A percentile compares a stretch with the other conserved stretches of the same genome.
Conservation (phyloP, 2,888 invertebrate species). For the Tetanocera ferruginea region DNA sequence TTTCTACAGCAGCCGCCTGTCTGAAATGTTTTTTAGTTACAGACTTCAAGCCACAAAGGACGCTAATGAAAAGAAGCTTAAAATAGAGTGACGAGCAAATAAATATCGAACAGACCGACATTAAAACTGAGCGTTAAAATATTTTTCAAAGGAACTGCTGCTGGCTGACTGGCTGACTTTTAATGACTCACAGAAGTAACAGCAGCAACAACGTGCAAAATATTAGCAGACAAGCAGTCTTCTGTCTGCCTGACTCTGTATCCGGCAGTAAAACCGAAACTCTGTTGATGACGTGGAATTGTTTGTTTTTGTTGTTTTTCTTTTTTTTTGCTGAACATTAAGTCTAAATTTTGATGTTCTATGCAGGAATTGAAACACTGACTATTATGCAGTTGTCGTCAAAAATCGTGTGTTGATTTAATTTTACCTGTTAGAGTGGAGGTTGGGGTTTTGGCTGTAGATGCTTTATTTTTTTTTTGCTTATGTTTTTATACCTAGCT, state of each 20-base stretch:
- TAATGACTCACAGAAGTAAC: too few species aligned
- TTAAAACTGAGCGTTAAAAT: neutral
- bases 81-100: neutral
- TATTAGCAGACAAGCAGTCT: too few species aligned
- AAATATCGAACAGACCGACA: conserved; percentile 1
- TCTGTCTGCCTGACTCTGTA: neutral
- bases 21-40: too few species aligned
- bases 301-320: neutral
- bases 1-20: too few species aligned
- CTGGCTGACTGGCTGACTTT: too few species aligned
- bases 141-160: neutral
- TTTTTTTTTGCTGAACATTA: neutral
- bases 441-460: too few species aligned
- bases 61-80: neutral
- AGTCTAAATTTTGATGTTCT: too few species aligned
- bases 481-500: too few species aligned
- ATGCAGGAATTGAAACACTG: neutral
- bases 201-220: too few species aligned
- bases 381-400: neutral
- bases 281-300: neutral
- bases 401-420: neutral
- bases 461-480: too few species aligned
- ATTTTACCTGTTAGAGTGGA: neutral
- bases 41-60: too few species aligned
- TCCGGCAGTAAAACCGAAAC: neutral